These are phyloP conservation scores for Larimichthys crocea DNA, from an alignment of 2,113 vertebrate genomes.

Conservation along the genomic window DNA sequence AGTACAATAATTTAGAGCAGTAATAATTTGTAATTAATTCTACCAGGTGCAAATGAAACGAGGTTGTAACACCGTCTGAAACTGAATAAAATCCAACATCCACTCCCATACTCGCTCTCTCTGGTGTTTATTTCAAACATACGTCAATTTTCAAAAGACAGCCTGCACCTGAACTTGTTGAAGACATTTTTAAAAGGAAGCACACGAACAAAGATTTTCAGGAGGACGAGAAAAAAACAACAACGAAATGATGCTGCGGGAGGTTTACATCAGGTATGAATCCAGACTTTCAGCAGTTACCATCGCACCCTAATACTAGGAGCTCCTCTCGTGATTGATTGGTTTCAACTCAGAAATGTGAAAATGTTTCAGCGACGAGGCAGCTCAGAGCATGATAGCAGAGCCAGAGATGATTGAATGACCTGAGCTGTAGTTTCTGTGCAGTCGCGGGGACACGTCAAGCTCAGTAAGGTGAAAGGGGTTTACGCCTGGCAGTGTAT, in stretches of 20 bases:
- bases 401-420: slow-evolving; percentile 34
- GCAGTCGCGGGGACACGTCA: slow-evolving; percentile 30
- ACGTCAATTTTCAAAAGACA: background rate
- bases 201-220: background rate
- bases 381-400: slow-evolving; percentile 17
- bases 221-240: background rate
- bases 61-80: slow-evolving; percentile 26
- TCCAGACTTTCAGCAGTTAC: background rate
- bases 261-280: slow-evolving; percentile 10
- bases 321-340: slow-evolving; percentile 26
- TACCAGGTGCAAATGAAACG: slow-evolving; percentile 33
- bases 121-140: slow-evolving; percentile 28
- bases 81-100: slow-evolving; percentile 59
- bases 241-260: background rate
- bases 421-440: slow-evolving; percentile 22
- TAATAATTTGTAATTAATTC: slow-evolving; percentile 31
- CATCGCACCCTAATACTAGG: background rate
- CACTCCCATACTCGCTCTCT: slow-evolving; percentile 7
- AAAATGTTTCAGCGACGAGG: slow-evolving; percentile 27
- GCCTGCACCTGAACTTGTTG: background rate
- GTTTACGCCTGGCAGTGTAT: slow-evolving; percentile 46
- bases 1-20: too few species aligned
- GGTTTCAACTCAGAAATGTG: slow-evolving; percentile 1
- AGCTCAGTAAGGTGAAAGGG: slow-evolving; percentile 45
- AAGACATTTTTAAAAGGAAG: background rate